Evolutionary conservation across 1,140 invertebrate species (phyloP).

Genomic region (Ceratitis capitata): DNA sequence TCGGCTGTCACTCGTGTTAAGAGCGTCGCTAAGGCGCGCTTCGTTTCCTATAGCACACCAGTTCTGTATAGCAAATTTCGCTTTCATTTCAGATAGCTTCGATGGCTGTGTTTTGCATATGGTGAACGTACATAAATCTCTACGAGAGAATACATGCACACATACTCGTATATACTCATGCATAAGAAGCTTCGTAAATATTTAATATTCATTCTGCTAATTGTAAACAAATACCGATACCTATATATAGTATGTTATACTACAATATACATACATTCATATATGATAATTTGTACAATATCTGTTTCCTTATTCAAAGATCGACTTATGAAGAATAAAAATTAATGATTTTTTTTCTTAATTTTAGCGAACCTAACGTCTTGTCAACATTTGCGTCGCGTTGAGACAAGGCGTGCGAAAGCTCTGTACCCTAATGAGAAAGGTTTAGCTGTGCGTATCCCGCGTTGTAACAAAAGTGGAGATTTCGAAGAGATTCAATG

Average conservation of each 20-base stretch:
- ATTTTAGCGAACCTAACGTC: conserved; percentile 68
- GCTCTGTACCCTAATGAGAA: conserved; percentile 67
- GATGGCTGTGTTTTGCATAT: neutral
- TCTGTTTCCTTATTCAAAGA: neutral
- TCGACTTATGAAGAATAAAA: too few species aligned
- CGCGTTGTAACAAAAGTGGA: conserved; percentile 74
- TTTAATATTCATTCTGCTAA: neutral
- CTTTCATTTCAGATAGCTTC: neutral
- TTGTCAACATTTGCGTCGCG: conserved; percentile 74
- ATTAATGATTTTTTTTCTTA: conserved; percentile 7
- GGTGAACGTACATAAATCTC: too few species aligned
- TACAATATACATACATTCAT: neutral
- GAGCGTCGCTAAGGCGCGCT: neutral
- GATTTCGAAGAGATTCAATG: conserved; percentile 83
- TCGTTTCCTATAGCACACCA: neutral
- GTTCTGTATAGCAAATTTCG: neutral
- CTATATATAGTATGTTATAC: neutral
- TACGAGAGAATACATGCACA: neutral
- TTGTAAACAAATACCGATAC: neutral
- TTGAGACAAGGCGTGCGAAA: conserved; percentile 72
- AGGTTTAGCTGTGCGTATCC: conserved; percentile 68
- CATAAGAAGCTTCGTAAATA: too few species aligned
- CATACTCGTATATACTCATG: neutral
- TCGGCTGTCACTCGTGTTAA: neutral
- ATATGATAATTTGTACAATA: neutral